Evolutionary conservation across 2,888 invertebrate species (phyloP).

Genomic region (Pedicia rivosa): DNA sequence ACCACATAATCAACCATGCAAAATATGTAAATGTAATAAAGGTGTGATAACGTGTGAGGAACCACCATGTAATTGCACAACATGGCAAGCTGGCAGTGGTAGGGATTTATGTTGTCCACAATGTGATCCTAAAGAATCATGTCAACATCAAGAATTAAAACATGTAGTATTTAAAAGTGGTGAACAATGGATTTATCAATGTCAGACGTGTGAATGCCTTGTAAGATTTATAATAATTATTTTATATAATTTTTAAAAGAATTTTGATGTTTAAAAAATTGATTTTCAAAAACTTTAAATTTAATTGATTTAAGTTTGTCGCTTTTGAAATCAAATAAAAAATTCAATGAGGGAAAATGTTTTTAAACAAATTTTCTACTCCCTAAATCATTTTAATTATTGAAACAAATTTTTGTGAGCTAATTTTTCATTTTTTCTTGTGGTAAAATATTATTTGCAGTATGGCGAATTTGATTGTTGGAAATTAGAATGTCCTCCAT

Average conservation of each 20-base stretch:
- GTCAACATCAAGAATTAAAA: conserved; percentile 63
- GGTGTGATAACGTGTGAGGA: conserved; percentile 54
- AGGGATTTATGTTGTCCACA: conserved; percentile 61
- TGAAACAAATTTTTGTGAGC: background rate
- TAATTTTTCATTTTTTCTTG: conserved; percentile 3
- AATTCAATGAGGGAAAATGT: background rate
- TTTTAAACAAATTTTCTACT: too few species aligned
- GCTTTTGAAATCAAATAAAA: too few species aligned
- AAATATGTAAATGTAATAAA: conserved; percentile 32
- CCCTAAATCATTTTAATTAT: background rate
- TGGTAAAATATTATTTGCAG: conserved; percentile 33
- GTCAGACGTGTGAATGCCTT: conserved; percentile 83
- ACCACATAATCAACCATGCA: conserved; percentile 35
- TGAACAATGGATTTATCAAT: conserved; percentile 80
- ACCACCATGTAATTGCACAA: conserved; percentile 49
- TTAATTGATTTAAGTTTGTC: background rate
- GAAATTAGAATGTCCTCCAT: conserved; percentile 67
- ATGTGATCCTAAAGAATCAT: conserved; percentile 56
- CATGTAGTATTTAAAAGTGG: conserved; percentile 63
- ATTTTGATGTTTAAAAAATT: background rate
- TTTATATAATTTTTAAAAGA: background rate
- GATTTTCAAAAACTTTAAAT: background rate
- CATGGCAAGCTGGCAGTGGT: conserved; percentile 17
- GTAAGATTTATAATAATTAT: conserved; percentile 33
- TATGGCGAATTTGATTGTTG: conserved; percentile 80